These are phyloP conservation scores for Mesoclemmys tuberculata DNA, from an alignment of 2,113 vertebrate genomes.

Conservation along the genomic window DNA sequence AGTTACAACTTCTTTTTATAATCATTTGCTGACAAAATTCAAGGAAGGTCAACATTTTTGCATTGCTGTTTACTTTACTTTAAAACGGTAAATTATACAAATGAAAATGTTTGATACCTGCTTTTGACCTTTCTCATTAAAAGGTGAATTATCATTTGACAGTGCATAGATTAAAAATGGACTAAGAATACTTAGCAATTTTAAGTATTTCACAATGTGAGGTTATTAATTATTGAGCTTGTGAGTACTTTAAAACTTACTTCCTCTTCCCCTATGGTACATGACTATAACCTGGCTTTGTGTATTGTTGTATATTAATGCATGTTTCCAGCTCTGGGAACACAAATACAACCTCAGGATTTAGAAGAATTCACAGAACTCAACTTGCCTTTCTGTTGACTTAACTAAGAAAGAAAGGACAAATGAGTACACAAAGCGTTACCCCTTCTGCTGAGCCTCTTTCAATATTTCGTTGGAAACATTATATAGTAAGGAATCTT, in stretches of 20 bases:
- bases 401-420: background rate
- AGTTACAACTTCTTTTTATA: background rate
- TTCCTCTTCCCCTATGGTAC: background rate
- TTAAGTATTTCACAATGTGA: background rate
- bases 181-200: background rate
- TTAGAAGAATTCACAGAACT: background rate
- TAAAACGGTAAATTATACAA: background rate
- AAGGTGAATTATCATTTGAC: background rate
- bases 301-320: background rate
- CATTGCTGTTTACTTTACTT: background rate
- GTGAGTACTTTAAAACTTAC: background rate
- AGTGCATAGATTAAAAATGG: background rate
- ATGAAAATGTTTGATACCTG: background rate
- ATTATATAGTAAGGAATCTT: background rate
- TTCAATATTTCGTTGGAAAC: background rate
- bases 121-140: background rate
- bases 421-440: background rate
- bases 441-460: background rate
- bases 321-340: background rate
- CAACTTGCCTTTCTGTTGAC: constrained; percentile 2
- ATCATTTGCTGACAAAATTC: background rate
- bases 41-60: background rate
- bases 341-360: background rate
- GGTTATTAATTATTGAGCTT: constrained; percentile 9
- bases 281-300: background rate